Conservation (phyloP, 2,797 vertebrate genomes). For the Peromyscus eremicus region DNA sequence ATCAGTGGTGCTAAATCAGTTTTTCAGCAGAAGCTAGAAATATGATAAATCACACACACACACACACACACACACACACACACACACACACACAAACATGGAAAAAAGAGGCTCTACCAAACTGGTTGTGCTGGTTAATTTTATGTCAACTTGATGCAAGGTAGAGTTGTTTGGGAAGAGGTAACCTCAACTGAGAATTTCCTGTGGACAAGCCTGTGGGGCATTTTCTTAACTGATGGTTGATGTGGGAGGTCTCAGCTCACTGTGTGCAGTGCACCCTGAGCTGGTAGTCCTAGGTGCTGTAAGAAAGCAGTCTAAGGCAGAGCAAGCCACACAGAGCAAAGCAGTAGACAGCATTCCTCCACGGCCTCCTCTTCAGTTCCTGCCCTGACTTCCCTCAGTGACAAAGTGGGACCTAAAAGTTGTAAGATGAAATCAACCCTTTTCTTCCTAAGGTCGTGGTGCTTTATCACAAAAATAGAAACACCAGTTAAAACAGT, state of each 20-base stretch:
- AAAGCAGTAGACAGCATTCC: not conserved
- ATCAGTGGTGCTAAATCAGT: not conserved
- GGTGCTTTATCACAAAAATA: not conserved
- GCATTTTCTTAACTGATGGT: not conserved
- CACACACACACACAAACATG: not conserved
- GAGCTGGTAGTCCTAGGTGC: not conserved
- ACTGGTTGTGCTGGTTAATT: not conserved
- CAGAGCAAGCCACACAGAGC: not conserved
- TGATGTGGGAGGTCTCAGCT: not conserved
- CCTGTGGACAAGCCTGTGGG: not conserved
- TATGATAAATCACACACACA: not conserved
- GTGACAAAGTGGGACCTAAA: not conserved
- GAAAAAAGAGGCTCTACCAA: not conserved
- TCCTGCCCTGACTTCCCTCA: not conserved
- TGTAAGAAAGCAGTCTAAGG: not conserved
- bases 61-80: not conserved
- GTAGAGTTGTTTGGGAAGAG: not conserved
- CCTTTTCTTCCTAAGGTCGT: not conserved
- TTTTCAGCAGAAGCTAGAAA: slow-evolving; percentile 52
- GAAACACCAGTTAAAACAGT: not conserved
- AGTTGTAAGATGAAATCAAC: not conserved
- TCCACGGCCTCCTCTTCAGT: not conserved
- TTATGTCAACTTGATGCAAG: not conserved
- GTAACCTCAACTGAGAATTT: not conserved
- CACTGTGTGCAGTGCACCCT: not conserved